Base-by-base conservation (phyloP, 2,888 invertebrate genomes). In the Plebejus anna region DNA sequence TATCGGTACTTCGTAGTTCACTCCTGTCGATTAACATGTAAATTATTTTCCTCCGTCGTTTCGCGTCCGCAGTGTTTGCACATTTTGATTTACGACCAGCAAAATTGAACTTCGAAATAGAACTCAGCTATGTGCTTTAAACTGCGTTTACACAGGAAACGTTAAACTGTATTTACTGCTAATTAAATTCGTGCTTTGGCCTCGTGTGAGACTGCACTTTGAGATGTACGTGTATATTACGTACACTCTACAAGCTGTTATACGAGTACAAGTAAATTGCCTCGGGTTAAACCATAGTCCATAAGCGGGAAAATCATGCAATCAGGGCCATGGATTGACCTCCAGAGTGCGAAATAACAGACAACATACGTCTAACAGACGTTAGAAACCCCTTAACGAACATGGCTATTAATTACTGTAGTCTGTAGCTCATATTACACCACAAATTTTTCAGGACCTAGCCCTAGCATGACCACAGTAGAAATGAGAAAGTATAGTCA, bases 41-140 rank as follows among this genome's bases (percentile, higher is more conserved):
- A 72, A 72, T 72, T 47, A 42, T 42, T 22, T 22, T 28, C 22
- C 9, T 28, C 4, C 22, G 1, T n/a, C n/a, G 38, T 9, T 22
- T 59, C 4, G 55, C 32, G 22, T 70, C 36, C 11, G 7, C 22
- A 55, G 55, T 81, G 81, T 81, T 81, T 80, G 80, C 78, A 66
- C 81, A 77, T 81, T 83, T 84, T 88, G 87, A 88, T 87, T 88
- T 86, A 88, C 82, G 77, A 79, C 82, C 79, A 78, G 79, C 81
- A 81, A 83, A 85, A 86, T 85, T 82, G 82, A 81, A 83, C 81
- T 81, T 80, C 75, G 81, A 86, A 88, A 87, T 87, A 87, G 86
- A 82, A 77, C 79, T 77, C 76, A 55, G 32, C 47, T 5, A 75
- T 78, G 77, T 9, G 75, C 78, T 77, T 77, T 77, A 76, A 79